phyloP scores from a whole-genome alignment of 2,113 vertebrate genomes.

The Gambusia affinis region DNA sequence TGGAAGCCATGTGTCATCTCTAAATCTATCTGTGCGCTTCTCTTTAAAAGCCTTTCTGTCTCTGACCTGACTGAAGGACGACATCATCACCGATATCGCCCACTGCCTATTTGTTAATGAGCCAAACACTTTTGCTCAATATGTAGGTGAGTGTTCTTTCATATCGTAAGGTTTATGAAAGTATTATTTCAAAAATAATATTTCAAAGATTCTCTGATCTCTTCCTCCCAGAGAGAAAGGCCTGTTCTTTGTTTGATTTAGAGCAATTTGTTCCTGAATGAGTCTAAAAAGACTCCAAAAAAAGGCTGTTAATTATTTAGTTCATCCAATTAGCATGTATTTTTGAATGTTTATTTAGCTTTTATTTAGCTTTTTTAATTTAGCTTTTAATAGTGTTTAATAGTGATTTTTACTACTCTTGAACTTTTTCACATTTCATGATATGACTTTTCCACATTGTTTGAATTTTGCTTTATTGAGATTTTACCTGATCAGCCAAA shows the following conservation, averaged over 20 bases:
- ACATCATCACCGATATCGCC: conserved; percentile 5
- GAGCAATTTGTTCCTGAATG: conserved; percentile 51
- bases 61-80: conserved; percentile 35
- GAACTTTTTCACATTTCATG: too few species aligned
- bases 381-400: too few species aligned
- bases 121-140: conserved; percentile 8
- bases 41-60: conserved; percentile 32
- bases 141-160: background rate
- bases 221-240: conserved; percentile 39
- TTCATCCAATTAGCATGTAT: conserved; percentile 53
- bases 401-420: too few species aligned
- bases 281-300: conserved; percentile 27
- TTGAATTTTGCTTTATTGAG: too few species aligned
- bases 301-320: conserved; percentile 68
- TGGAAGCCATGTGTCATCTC: conserved; percentile 33
- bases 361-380: too few species aligned
- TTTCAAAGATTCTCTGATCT: conserved; percentile 10
- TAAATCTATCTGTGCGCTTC: conserved; percentile 18
- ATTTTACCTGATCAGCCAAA: too few species aligned
- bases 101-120: conserved; percentile 1
- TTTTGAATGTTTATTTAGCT: conserved; percentile 3
- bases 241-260: conserved; percentile 52
- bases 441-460: too few species aligned
- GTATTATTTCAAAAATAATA: conserved; percentile 21
- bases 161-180: background rate